Evolutionary conservation across 2,113 vertebrate genomes (phyloP).

Genomic region (Pongo pygmaeus): DNA sequence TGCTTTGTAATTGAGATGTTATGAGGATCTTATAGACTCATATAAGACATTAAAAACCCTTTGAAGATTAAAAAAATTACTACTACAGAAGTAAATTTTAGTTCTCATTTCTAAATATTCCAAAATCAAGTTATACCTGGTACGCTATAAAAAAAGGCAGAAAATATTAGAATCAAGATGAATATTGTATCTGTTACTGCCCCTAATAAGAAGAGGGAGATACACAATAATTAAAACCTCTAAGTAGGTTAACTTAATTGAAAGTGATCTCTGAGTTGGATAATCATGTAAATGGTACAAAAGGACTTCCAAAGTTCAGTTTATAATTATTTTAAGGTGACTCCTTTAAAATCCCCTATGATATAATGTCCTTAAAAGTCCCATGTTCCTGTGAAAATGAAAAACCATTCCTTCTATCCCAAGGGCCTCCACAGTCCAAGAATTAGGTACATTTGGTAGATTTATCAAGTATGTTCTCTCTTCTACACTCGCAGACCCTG

Average conservation of each 20-base stretch:
- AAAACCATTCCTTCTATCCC: constrained; percentile 18
- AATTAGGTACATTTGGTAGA: not conserved
- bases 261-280: constrained; percentile 33
- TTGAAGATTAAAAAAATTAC: not conserved
- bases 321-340: constrained; percentile 38
- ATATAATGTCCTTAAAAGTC: constrained; percentile 38
- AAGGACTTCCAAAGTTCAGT: not conserved
- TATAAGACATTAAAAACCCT: not conserved
- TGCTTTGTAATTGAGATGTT: not conserved
- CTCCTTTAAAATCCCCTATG: constrained; percentile 30
- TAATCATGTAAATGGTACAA: constrained; percentile 30
- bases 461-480: not conserved
- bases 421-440: not conserved
- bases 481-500: not conserved
- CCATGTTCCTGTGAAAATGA: constrained; percentile 18
- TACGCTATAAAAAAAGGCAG: not conserved
- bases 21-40: not conserved
- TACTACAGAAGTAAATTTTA: not conserved
- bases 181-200: not conserved
- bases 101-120: constrained; percentile 14
- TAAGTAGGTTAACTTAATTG: constrained; percentile 37
- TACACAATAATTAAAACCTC: not conserved
- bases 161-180: not conserved
- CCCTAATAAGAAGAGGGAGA: not conserved
- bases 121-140: not conserved